These are phyloP conservation scores for Botia kubotai DNA, from an alignment of 2,797 vertebrate species.

Conservation along the genomic window DNA sequence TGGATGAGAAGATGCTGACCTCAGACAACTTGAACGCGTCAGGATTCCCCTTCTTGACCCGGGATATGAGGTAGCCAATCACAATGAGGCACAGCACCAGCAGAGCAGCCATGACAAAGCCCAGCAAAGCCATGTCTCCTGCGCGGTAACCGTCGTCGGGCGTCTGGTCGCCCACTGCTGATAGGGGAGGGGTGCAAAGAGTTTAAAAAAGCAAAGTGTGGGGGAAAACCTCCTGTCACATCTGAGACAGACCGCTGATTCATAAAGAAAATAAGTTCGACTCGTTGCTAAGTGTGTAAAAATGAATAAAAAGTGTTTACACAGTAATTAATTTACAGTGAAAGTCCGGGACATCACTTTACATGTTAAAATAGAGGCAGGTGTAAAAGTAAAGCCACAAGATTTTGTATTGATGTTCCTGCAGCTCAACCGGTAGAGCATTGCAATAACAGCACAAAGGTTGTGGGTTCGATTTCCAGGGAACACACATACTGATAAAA, in stretches of 20 bases:
- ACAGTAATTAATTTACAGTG: neutral
- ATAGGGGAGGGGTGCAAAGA: neutral
- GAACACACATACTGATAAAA: no score
- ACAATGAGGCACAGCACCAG: slow-evolving; percentile 82
- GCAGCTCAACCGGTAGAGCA: no score
- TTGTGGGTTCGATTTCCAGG: no score
- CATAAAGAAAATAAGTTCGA: neutral
- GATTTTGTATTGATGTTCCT: no score
- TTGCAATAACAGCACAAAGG: no score
- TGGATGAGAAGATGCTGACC: slow-evolving; percentile 70
- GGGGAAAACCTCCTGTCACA: no score
- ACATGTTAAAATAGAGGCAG: neutral
- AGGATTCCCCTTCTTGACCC: slow-evolving; percentile 74
- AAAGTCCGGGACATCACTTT: neutral
- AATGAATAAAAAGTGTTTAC: neutral
- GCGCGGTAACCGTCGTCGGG: slow-evolving; percentile 73
- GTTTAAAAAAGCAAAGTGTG: neutral
- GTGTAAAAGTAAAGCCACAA: neutral
- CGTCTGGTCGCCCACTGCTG: slow-evolving; percentile 71
- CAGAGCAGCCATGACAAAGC: slow-evolving; percentile 83
- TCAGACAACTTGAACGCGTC: slow-evolving; percentile 73
- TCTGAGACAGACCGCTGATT: neutral
- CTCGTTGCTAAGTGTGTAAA: neutral
- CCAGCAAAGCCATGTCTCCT: slow-evolving; percentile 86
- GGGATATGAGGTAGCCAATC: slow-evolving; percentile 81